phyloP scores from a whole-genome alignment of 2,888 invertebrate genomes.

The Ryuthela nishihirai region DNA sequence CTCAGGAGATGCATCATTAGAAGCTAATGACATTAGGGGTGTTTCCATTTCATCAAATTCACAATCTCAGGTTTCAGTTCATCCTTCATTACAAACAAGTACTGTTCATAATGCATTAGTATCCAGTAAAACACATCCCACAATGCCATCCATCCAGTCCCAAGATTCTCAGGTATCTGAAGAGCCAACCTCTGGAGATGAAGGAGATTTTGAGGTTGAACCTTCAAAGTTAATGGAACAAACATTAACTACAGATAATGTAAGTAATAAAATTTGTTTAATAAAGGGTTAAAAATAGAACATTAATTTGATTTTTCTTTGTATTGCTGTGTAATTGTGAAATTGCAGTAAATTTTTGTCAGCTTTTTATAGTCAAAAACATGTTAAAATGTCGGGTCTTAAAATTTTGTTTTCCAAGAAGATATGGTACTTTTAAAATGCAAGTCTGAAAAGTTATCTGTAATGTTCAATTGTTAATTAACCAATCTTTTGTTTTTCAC shows the following conservation, averaged over 20 bases:
- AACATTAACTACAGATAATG: slow-evolving; percentile 39
- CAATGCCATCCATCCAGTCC: slow-evolving; percentile 28
- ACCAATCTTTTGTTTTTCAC: no score
- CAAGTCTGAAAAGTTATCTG: no score
- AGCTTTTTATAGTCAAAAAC: no score
- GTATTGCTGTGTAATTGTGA: no score
- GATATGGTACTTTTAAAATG: no score
- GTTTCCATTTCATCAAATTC: slow-evolving; percentile 25
- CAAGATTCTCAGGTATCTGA: slow-evolving; percentile 32
- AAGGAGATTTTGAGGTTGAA: slow-evolving; percentile 36
- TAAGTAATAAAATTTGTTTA: slow-evolving; percentile 24
- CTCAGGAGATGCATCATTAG: slow-evolving; percentile 34
- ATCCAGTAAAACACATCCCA: slow-evolving; percentile 30
- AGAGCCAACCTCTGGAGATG: slow-evolving; percentile 29
- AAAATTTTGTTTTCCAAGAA: no score
- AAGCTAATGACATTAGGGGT: slow-evolving; percentile 32
- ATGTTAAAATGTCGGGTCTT: no score
- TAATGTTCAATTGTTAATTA: no score
- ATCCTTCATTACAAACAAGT: slow-evolving; percentile 10
- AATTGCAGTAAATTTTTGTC: no score
- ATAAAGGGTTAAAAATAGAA: no score
- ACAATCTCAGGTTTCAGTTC: slow-evolving; percentile 37
- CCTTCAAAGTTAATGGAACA: slow-evolving; percentile 39
- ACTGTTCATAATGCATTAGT: no score
- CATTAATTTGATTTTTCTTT: no score